A percentile compares a stretch with the other conserved stretches of the same genome.
These are phyloP conservation scores for Propsilocerus akamusi DNA, from an alignment of 1,140 invertebrate genomes.

Conservation along the genomic window DNA sequence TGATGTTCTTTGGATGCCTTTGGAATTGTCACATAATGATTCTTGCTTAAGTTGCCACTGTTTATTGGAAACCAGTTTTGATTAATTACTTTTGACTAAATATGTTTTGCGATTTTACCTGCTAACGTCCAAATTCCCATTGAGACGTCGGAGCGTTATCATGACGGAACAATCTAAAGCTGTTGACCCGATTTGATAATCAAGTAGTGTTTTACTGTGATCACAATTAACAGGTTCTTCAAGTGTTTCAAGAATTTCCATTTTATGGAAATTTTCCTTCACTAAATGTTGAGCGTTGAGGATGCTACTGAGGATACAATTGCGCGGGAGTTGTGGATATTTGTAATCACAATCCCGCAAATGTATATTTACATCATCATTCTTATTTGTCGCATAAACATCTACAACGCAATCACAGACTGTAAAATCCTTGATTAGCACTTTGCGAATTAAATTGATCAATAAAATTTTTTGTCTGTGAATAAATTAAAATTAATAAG, in stretches of 20 bases:
- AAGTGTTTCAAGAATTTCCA: not conserved
- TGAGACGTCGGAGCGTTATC: constrained; percentile 18
- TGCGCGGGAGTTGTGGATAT: constrained; percentile 5
- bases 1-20: not conserved
- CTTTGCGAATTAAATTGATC: constrained; percentile 18
- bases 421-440: constrained; percentile 10
- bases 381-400: not conserved
- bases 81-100: not conserved
- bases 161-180: constrained; percentile 28
- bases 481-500: constrained; percentile 6
- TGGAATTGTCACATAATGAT: not conserved
- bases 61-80: not conserved
- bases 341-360: constrained; percentile 9
- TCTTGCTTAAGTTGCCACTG: not conserved
- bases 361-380: constrained; percentile 16
- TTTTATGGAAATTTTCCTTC: not conserved
- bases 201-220: constrained; percentile 6
- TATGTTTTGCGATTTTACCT: no score
- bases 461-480: not conserved
- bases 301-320: constrained; percentile 9
- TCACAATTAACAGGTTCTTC: not conserved
- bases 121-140: not conserved
- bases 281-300: constrained; percentile 5
- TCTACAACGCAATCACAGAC: not conserved
- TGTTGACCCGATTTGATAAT: constrained; percentile 22